Conservation (phyloP, 2,113 vertebrate species). For the Phrynosoma blainvillii region DNA sequence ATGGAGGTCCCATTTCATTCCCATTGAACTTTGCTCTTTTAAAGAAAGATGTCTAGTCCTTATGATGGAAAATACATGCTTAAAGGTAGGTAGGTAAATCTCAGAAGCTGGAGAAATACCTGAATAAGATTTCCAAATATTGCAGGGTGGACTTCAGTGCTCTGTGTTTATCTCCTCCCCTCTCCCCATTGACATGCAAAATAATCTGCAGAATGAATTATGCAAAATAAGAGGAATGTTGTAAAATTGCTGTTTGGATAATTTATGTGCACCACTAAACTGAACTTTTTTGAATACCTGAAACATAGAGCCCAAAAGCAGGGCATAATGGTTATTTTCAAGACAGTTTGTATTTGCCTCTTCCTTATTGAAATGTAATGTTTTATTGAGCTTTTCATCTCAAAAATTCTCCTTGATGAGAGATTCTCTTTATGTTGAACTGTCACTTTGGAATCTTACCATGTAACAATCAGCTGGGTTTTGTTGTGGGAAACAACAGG, state of each 20-base stretch:
- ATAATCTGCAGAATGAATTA: background rate
- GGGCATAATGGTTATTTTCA: background rate
- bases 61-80: background rate
- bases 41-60: background rate
- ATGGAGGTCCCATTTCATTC: background rate
- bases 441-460: background rate
- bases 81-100: background rate
- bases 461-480: background rate
- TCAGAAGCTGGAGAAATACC: background rate
- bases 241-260: background rate
- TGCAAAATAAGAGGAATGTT: background rate
- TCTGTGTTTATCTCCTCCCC: background rate
- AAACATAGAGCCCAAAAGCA: background rate
- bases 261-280: background rate
- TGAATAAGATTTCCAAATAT: background rate
- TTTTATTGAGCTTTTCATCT: background rate
- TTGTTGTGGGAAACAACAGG: too few species aligned
- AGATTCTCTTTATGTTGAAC: background rate
- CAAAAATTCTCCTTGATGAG: background rate
- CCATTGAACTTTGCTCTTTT: background rate
- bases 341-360: background rate
- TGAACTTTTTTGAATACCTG: background rate
- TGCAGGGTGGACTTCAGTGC: background rate
- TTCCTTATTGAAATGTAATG: background rate
- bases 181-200: background rate